These are phyloP conservation scores for Spilarctia lutea DNA, from an alignment of 2,888 invertebrate species.

Conservation along the genomic window DNA sequence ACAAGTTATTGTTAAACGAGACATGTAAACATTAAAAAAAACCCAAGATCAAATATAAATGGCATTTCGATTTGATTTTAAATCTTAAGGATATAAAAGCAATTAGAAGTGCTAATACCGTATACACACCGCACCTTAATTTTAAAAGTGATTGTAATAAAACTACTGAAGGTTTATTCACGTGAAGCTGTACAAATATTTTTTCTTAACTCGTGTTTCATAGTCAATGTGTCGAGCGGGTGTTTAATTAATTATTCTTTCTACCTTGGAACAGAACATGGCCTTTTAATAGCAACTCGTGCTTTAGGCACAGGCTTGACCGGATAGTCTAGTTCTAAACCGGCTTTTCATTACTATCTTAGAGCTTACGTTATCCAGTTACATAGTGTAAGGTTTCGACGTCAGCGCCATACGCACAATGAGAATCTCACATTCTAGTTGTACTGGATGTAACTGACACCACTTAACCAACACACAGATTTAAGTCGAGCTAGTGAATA, in stretches of 20 bases:
- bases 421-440: conserved; percentile 63
- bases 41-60: neutral
- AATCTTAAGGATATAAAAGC: neutral
- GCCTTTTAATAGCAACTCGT: conserved; percentile 56
- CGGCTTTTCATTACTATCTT: conserved; percentile 64
- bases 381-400: conserved; percentile 75
- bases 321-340: conserved; percentile 53
- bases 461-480: conserved; percentile 18
- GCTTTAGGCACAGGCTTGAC: conserved; percentile 51
- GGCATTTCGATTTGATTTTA: neutral
- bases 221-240: conserved; percentile 51
- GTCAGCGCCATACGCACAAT: conserved; percentile 66
- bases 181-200: conserved; percentile 44
- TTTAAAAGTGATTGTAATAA: conserved; percentile 37
- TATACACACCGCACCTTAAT: neutral
- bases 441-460: conserved; percentile 69
- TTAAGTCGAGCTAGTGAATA: conserved; percentile 36
- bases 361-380: conserved; percentile 64
- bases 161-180: conserved; percentile 33
- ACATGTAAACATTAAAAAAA: neutral
- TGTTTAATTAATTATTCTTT: conserved; percentile 69
- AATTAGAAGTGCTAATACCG: neutral
- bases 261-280: conserved; percentile 44
- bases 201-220: conserved; percentile 60
- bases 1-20: no score